These are phyloP conservation scores for Anniella stebbinsi DNA, from an alignment of 2,797 vertebrate species.

Conservation along the genomic window DNA sequence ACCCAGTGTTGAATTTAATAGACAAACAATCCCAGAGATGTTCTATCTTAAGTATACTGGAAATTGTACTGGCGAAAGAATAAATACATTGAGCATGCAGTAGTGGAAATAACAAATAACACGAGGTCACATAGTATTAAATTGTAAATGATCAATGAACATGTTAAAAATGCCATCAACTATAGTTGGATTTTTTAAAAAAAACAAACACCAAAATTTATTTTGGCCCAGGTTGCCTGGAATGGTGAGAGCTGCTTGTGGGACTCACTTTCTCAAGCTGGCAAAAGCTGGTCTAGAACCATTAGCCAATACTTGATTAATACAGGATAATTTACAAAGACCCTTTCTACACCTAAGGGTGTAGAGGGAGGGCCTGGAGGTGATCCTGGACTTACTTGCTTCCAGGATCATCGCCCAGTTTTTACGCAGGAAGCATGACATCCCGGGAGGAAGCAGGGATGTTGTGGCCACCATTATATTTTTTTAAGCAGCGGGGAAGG, in stretches of 20 bases:
- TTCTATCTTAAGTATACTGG: background rate
- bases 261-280: too few species aligned
- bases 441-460: too few species aligned
- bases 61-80: background rate
- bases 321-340: background rate
- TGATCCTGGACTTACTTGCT: too few species aligned
- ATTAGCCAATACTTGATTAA: background rate
- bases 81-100: background rate
- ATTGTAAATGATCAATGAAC: background rate
- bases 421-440: too few species aligned
- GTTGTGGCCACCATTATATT: too few species aligned
- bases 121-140: background rate
- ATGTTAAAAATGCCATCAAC: background rate
- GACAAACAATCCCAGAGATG: background rate
- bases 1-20: conserved; percentile 10
- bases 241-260: too few species aligned
- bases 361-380: too few species aligned
- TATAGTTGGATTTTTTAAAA: background rate
- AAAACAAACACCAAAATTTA: background rate
- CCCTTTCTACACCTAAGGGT: too few species aligned
- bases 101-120: background rate
- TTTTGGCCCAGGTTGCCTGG: background rate
- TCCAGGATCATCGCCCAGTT: too few species aligned
- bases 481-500: too few species aligned
- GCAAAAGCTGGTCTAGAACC: background rate